Percentiles rank a stretch among this genome's conserved stretches.
Conservation (phyloP, 1,140 invertebrate species). For the Polyergus mexicanus region DNA sequence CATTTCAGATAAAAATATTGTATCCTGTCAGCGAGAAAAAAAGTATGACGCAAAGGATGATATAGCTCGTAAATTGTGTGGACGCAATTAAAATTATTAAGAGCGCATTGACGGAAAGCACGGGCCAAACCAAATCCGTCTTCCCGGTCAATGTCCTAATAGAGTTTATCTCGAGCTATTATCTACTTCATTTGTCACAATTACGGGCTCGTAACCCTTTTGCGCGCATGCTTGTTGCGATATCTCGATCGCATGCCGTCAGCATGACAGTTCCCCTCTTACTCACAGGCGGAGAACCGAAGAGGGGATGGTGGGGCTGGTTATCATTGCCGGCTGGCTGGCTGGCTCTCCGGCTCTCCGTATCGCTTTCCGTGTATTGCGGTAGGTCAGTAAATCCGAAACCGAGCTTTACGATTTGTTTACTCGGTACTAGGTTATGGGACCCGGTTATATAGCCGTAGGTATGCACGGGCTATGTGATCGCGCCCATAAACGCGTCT, state of each 20-base stretch:
- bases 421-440: conserved; percentile 85
- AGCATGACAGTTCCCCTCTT: conserved; percentile 58
- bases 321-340: conserved; percentile 72
- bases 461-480: conserved; percentile 85
- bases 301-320: conserved; percentile 56
- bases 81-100: background rate
- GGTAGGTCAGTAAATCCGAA: conserved; percentile 86
- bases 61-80: conserved; percentile 4
- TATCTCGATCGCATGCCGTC: conserved; percentile 66
- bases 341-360: conserved; percentile 71
- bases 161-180: conserved; percentile 52
- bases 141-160: conserved; percentile 48
- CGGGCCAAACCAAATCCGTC: conserved; percentile 36
- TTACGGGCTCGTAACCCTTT: conserved; percentile 55
- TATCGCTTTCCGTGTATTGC: conserved; percentile 80
- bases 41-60: background rate
- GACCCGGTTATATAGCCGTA: conserved; percentile 84
- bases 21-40: background rate
- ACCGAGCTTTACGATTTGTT: conserved; percentile 87
- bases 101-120: background rate
- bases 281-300: conserved; percentile 22
- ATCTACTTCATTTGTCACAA: conserved; percentile 60
- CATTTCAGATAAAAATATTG: background rate
- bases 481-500: conserved; percentile 86
- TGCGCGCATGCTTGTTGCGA: conserved; percentile 48